phyloP scores from a whole-genome alignment of 2,888 invertebrate species.

The Eubasilissa splendida region DNA sequence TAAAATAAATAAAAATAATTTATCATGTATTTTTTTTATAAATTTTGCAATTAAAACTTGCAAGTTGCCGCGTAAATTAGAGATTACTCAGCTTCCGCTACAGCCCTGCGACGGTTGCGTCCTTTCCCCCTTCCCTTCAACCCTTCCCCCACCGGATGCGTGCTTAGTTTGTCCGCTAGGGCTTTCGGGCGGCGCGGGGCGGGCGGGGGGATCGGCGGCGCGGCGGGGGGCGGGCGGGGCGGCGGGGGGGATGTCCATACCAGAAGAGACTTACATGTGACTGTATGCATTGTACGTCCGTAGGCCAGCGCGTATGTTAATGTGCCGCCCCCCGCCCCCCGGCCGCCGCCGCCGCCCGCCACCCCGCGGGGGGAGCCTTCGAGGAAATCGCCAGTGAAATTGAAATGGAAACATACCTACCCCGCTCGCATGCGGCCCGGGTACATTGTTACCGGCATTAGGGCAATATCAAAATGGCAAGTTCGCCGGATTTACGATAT shows the following conservation, averaged over 20 bases:
- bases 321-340: constrained; percentile 46
- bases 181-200: constrained; percentile 14
- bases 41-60: background rate
- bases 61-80: constrained; percentile 15
- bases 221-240: constrained; percentile 19
- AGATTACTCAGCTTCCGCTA: constrained; percentile 32
- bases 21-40: too few relatives aligned
- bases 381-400: constrained; percentile 57
- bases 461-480: constrained; percentile 2
- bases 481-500: background rate
- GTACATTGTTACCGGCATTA: constrained; percentile 34
- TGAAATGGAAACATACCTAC: constrained; percentile 55
- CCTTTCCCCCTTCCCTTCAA: constrained; percentile 38
- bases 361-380: constrained; percentile 43
- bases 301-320: constrained; percentile 56
- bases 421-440: constrained; percentile 26
- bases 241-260: constrained; percentile 55
- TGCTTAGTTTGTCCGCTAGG: constrained; percentile 56
- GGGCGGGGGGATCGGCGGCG: constrained; percentile 19
- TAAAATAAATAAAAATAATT: too few relatives aligned
- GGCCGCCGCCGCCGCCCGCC: constrained; percentile 16
- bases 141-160: constrained; percentile 54
- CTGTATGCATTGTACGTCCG: constrained; percentile 57
- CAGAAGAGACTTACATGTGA: constrained; percentile 58
- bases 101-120: constrained; percentile 37